A percentile compares a stretch with the other conserved stretches of the same genome.
Conservation (phyloP, 64 coral and sea anemone species). For the Montipora sp. region DNA sequence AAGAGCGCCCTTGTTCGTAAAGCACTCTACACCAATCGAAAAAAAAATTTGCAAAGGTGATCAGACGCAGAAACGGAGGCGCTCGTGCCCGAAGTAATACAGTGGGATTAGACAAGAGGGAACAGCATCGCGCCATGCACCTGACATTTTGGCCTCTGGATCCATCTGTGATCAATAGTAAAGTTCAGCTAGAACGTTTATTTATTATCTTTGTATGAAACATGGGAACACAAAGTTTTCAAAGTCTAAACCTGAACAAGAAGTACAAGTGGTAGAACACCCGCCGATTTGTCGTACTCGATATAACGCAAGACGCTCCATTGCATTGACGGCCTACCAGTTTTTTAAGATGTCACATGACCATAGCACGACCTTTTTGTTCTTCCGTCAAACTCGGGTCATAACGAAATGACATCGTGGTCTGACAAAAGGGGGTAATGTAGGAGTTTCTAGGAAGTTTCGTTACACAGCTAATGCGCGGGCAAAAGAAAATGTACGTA, state of each 20-base stretch:
- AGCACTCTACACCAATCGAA: conserved; percentile 31
- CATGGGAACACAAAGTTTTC: conserved; percentile 19
- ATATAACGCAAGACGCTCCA: background rate
- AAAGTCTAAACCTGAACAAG: conserved; percentile 21
- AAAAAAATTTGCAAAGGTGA: conserved; percentile 31
- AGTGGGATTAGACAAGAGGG: conserved; percentile 30
- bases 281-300: conserved; percentile 1
- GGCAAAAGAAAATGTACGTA: conserved; percentile 49
- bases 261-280: conserved; percentile 31
- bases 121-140: conserved; percentile 29
- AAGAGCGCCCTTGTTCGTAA: conserved; percentile 10
- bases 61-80: conserved; percentile 27
- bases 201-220: conserved; percentile 26
- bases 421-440: conserved; percentile 9
- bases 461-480: conserved; percentile 25
- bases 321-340: conserved; percentile 25
- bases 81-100: conserved; percentile 27
- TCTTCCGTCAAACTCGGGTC: background rate
- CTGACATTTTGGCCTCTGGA: conserved; percentile 28
- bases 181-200: conserved; percentile 17
- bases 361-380: conserved; percentile 18
- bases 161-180: conserved; percentile 30
- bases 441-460: conserved; percentile 44
- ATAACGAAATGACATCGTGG: conserved; percentile 16
- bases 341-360: conserved; percentile 37